Evolutionary conservation across 2,888 invertebrate genomes (phyloP).

Genomic region (Sphaerophoria taeniata): DNA sequence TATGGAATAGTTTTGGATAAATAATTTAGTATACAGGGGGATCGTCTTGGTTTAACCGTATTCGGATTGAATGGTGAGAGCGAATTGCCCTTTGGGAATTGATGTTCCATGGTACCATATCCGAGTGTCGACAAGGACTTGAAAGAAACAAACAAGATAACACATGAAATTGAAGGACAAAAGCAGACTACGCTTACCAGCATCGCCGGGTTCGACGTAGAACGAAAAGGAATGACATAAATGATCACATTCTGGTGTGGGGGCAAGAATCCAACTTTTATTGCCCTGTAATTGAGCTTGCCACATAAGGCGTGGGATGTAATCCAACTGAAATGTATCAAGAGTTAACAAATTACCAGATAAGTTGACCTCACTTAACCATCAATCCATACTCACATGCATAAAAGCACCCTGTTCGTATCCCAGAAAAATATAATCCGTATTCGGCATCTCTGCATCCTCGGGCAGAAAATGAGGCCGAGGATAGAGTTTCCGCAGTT

Average conservation of each 20-base stretch:
- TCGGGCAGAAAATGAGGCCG: slow-evolving; percentile 93
- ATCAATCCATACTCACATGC: slow-evolving; percentile 87
- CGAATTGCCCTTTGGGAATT: slow-evolving; percentile 91
- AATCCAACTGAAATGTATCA: slow-evolving; percentile 88
- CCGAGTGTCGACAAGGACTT: slow-evolving; percentile 93
- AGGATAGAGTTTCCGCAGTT: slow-evolving; percentile 90
- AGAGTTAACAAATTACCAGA: not conserved
- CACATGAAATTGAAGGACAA: not conserved
- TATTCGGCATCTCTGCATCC: slow-evolving; percentile 93
- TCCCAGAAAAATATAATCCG: slow-evolving; percentile 96
- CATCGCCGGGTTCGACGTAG: slow-evolving; percentile 93
- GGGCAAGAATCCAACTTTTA: slow-evolving; percentile 93
- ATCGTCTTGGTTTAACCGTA: slow-evolving; percentile 86
- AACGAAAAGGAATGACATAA: slow-evolving; percentile 89
- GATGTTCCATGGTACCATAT: slow-evolving; percentile 96
- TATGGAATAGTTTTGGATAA: slow-evolving; percentile 63
- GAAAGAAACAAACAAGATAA: not conserved
- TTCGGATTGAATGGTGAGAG: slow-evolving; percentile 95
- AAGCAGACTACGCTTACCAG: slow-evolving; percentile 84
- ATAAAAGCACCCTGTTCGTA: slow-evolving; percentile 95
- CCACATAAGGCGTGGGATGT: slow-evolving; percentile 96
- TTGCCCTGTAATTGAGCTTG: slow-evolving; percentile 94
- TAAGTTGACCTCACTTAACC: too few species aligned
- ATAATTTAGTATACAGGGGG: slow-evolving; percentile 42
- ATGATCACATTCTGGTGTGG: slow-evolving; percentile 93